Base-by-base conservation (phyloP, 2,888 invertebrate genomes). In the Clitarchus hookeri region DNA sequence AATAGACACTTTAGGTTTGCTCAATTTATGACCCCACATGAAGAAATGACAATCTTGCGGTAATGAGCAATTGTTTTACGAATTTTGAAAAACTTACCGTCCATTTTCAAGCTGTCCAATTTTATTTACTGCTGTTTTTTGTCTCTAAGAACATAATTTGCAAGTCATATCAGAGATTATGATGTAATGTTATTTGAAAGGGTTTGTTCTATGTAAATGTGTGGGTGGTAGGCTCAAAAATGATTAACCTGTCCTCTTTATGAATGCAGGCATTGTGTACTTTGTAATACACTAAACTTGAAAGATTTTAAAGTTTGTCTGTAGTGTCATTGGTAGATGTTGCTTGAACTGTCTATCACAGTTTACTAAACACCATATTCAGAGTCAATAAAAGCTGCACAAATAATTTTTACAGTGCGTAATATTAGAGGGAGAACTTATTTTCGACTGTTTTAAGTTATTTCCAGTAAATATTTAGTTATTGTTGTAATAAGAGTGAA, bases 371-470 rank as follows among this genome's bases (percentile, higher is more conserved):
- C 65, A 65, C 65, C 65, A 65, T 65, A 8, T 65, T 65, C 65
- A 65, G n/a, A 65, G 65, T 65, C 65, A 65, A 65, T 65, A 65
- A 65, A 65, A 48, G 48, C 65, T 65, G 65, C 65, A 65, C 65
- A 23, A 65, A 65, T n/a, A 19, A 23, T 65, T 65, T 65, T 65
- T 65, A 2, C 19, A 65, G 65, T 65, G 16, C 65, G 6, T n/a
- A 65, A 65, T 16, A 9, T 65, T 65, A 19, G 19, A n/a, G n/a
- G 8, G 8, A 23, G 16, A 65, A 65, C 23, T 65, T 65, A 65
- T 65, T 65, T 65, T 65, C 48, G n/a, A 65, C n/a, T n/a, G 19
- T 65, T 65, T 65, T 65, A 65, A 65, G 19, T 65, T 65, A 6
- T 19, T 36, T 36, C n/a, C 16, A 16, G 65, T 8, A 65, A 65